phyloP scores from a whole-genome alignment of 2,888 invertebrate genomes.

The Aporophyla lueneburgensis region DNA sequence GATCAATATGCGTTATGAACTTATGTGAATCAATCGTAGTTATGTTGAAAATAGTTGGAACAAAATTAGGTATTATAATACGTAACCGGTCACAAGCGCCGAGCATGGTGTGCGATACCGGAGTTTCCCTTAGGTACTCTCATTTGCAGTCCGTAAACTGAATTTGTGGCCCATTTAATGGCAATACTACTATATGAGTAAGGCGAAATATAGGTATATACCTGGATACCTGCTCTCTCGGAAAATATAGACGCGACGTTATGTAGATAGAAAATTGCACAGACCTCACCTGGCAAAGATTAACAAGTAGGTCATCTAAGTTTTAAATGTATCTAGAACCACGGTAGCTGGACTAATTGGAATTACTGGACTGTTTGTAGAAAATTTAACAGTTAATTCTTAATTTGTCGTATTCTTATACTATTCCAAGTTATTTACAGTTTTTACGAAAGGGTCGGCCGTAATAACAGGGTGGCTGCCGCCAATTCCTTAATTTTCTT shows the following conservation, averaged over 20 bases:
- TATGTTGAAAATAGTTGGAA: too few relatives aligned
- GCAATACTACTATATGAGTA: neutral
- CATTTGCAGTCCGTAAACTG: neutral
- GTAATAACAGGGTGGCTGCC: constrained; percentile 19
- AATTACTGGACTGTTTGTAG: too few relatives aligned
- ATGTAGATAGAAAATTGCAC: neutral
- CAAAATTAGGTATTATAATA: too few relatives aligned
- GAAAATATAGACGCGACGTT: neutral
- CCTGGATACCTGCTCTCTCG: neutral
- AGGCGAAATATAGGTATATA: neutral
- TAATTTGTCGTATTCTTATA: neutral
- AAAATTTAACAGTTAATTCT: too few relatives aligned
- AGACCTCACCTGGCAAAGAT: neutral
- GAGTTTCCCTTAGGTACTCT: neutral
- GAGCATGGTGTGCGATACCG: neutral
- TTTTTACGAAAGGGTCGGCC: constrained; percentile 33
- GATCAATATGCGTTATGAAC: too few relatives aligned
- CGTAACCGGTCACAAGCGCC: too few relatives aligned
- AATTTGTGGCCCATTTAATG: neutral
- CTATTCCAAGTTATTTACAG: constrained; percentile 11
- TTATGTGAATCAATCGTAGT: too few relatives aligned
- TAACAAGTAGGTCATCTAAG: too few relatives aligned
- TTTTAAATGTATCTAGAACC: neutral
- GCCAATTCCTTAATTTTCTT: constrained; percentile 33
- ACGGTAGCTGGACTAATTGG: too few relatives aligned